Conservation (phyloP, 2,113 vertebrate species). For the Panthera leo region DNA sequence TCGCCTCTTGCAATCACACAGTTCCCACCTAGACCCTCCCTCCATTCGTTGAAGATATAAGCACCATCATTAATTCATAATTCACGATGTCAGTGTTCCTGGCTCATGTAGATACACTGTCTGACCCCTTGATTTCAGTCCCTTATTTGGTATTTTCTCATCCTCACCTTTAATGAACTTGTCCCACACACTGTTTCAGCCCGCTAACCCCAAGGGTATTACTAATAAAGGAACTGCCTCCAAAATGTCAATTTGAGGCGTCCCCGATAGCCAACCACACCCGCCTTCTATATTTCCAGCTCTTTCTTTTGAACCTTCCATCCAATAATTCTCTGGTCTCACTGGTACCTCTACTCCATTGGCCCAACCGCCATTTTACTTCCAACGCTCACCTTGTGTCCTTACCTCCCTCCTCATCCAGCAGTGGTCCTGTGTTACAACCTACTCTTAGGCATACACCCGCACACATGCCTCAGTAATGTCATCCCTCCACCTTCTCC, state of each 20-base stretch:
- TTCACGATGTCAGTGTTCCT: background rate
- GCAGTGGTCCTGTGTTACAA: background rate
- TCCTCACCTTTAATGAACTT: background rate
- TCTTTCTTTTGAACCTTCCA: background rate
- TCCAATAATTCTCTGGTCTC: too few species aligned
- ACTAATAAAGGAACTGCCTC: background rate
- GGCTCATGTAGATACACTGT: background rate
- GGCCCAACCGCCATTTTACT: background rate
- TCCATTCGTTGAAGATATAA: background rate
- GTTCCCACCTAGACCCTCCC: background rate
- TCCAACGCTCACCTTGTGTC: background rate
- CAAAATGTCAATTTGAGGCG: background rate
- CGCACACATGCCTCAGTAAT: fast-evolving
- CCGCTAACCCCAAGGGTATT: background rate
- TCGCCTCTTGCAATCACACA: background rate
- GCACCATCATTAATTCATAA: background rate
- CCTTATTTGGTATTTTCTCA: background rate
- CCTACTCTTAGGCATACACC: background rate
- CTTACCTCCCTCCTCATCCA: background rate
- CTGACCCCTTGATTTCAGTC: background rate
- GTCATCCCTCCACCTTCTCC: background rate
- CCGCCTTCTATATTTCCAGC: background rate
- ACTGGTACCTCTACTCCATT: background rate
- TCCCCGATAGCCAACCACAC: background rate
- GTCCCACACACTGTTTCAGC: background rate